These are phyloP conservation scores for Poeciliopsis turrubarensis DNA, from an alignment of 2,113 vertebrate species.

Conservation along the genomic window DNA sequence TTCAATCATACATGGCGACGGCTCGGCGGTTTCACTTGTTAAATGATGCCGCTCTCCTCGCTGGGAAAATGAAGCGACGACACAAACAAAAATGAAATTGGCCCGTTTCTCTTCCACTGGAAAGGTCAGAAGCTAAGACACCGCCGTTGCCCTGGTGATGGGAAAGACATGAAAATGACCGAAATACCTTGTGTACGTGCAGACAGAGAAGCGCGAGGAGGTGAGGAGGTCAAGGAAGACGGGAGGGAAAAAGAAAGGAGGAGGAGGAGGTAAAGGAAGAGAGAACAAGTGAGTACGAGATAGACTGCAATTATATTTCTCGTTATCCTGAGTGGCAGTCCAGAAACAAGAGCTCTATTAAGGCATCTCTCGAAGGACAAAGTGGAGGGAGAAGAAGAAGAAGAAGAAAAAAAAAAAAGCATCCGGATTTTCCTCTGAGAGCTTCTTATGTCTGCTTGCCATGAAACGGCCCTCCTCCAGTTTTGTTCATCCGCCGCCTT, in stretches of 20 bases:
- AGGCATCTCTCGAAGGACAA: constrained; percentile 63
- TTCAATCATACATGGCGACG: constrained; percentile 34
- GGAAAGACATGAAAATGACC: constrained; percentile 29
- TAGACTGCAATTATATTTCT: constrained; percentile 57
- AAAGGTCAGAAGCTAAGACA: constrained; percentile 41
- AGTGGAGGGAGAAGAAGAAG: not conserved
- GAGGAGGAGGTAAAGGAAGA: constrained; percentile 15
- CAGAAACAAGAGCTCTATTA: constrained; percentile 71
- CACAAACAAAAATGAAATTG: constrained; percentile 16
- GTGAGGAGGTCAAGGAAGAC: constrained; percentile 18
- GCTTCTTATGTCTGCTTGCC: constrained; percentile 49
- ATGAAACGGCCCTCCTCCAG: constrained; percentile 14
- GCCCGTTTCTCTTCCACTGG: constrained; percentile 6
- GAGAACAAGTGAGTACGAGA: constrained; percentile 29
- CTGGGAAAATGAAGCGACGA: not conserved
- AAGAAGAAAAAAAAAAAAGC: constrained; percentile 15
- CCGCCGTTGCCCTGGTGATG: constrained; percentile 31
- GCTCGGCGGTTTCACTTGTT: constrained; percentile 32
- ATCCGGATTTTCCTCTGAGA: constrained; percentile 34
- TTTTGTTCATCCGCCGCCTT: constrained; percentile 31
- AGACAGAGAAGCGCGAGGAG: constrained; percentile 21
- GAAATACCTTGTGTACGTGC: constrained; percentile 2
- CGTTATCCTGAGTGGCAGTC: constrained; percentile 74
- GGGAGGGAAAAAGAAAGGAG: constrained; percentile 16
- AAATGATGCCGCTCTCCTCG: constrained; percentile 12